Conservation (phyloP, 2,888 invertebrate genomes). For the Tolmerus cingulatus region DNA sequence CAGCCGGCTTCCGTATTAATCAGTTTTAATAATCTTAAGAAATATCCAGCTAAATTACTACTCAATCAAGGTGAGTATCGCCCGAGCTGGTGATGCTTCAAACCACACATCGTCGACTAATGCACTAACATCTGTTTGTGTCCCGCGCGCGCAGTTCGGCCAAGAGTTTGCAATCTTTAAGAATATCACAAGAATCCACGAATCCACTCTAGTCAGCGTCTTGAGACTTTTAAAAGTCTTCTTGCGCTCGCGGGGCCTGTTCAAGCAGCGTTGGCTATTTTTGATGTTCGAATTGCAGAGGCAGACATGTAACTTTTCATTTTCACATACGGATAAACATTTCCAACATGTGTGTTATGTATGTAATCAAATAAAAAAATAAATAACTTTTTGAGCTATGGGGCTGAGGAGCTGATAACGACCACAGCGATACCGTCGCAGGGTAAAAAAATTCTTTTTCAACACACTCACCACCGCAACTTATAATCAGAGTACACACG, state of each 20-base stretch:
- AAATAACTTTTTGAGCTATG: neutral
- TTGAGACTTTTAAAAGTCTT: neutral
- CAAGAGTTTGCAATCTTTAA: neutral
- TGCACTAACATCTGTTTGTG: neutral
- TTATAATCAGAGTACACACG: slow-evolving; percentile 1
- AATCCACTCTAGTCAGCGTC: slow-evolving; percentile 4
- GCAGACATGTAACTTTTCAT: slow-evolving; percentile 34
- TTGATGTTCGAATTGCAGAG: slow-evolving; percentile 34
- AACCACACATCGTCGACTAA: neutral
- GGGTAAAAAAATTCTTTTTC: slow-evolving; percentile 39
- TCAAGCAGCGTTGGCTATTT: slow-evolving; percentile 39
- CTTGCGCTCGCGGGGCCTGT: neutral
- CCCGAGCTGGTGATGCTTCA: neutral
- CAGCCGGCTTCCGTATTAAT: neutral
- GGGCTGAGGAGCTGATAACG: slow-evolving; percentile 5
- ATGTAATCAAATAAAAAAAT: neutral
- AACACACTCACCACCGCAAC: slow-evolving; percentile 34
- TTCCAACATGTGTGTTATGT: neutral
- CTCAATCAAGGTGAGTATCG: neutral
- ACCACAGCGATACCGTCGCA: neutral
- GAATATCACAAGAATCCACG: slow-evolving; percentile 10
- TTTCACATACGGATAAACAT: slow-evolving; percentile 18
- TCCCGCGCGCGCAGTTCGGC: neutral
- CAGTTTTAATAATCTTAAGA: neutral
- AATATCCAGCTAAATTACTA: neutral